Evolutionary conservation across 2,888 invertebrate genomes (phyloP).

Genomic region (Apotomis betuletana): DNA sequence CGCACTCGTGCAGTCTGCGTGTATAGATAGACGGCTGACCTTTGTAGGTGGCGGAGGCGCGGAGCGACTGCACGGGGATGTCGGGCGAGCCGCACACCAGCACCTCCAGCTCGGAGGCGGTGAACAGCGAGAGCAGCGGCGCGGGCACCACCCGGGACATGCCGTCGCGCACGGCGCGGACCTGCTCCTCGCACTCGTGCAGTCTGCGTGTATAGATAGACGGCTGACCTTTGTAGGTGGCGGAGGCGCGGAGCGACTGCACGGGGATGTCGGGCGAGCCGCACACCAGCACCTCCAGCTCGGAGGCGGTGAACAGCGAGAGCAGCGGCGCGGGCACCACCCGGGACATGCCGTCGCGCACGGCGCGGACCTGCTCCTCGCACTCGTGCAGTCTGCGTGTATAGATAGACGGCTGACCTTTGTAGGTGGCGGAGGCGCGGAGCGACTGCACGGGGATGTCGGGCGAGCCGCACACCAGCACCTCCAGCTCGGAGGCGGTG

Average conservation of each 20-base stretch:
- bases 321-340: constrained; percentile 96
- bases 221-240: constrained; percentile 94
- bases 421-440: constrained; percentile 97
- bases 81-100: constrained; percentile 99
- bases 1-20: too few relatives aligned
- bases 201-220: constrained; percentile 75
- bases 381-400: too few relatives aligned
- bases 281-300: constrained; percentile 97
- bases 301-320: constrained; percentile 95
- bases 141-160: constrained; percentile 97
- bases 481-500: constrained; percentile 95
- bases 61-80: constrained; percentile 93
- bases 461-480: constrained; percentile 98
- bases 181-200: constrained; percentile 94
- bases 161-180: constrained; percentile 96
- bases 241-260: constrained; percentile 93
- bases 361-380: constrained; percentile 77
- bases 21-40: constrained; percentile 78
- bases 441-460: constrained; percentile 95
- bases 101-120: constrained; percentile 95
- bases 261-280: constrained; percentile 98
- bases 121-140: constrained; percentile 94
- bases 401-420: constrained; percentile 85
- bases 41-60: constrained; percentile 98
- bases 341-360: constrained; percentile 96